Evolutionary conservation across 2,888 invertebrate genomes (phyloP), one percentile per base, ranked within the genome.

Genomic region (Sinhomidia bicolor): DNA sequence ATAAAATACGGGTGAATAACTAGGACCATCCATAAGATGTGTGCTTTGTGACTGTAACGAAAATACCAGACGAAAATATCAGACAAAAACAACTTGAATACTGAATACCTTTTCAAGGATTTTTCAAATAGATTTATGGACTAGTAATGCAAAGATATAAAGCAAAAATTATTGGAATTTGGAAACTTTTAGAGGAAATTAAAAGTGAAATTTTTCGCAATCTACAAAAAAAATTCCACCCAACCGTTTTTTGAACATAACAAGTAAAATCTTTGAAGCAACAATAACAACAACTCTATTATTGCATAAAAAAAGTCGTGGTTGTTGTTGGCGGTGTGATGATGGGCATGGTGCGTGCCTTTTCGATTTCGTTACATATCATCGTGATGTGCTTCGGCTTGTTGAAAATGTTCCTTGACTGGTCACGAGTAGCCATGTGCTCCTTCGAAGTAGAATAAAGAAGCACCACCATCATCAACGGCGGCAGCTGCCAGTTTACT

Each of bases 401-500:
- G 74, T 76, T 76, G 47, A 23, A 76, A 76, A 26, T 76, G 47
- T 80, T 44, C 14, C 47, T 44, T 81, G 81, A 81, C 81, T 47
- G 68, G 81, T 81, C 81, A 81, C 81, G 81, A 81, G 26, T 44
- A 60, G 47, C 74, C 74, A 76, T 76, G 74, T 76, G 74, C 74
- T 76, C 74, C 17, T 76, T 76, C 14, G 26, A 76, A 76, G 26
- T 76, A 51, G 51, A 76, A 7, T 47, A n/a, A 76, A 41, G 41
- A 44, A 47, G 44, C 23, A 32, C 5, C 62, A 32, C 10, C 68
- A 41, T 9, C 68, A 41, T 2, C 62, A 32, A 4, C 57, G 4
- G 62, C 62, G 12, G 29, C 29, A 2, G 62, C 68, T 68, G 68
- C 68, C 7, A 68, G 20, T 41, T 41, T 68, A 41, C 20, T 41